phyloP scores from a whole-genome alignment of 2,797 vertebrate species.

The Nasua narica region DNA sequence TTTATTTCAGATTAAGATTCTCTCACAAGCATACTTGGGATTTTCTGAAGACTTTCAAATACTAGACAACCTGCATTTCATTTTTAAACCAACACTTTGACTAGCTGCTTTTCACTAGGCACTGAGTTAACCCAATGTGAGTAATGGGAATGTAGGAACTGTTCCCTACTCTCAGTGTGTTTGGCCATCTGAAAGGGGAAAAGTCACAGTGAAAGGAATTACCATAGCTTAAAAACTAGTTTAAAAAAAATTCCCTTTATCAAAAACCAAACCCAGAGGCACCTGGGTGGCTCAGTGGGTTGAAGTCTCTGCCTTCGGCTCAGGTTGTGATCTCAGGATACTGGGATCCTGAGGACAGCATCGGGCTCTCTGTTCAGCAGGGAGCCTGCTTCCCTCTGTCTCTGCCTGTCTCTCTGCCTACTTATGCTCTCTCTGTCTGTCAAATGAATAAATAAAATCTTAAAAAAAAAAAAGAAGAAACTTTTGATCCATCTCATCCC shows the following conservation, averaged over 20 bases:
- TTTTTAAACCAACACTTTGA: neutral
- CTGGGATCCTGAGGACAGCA: too few relatives aligned
- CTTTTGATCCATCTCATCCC: neutral
- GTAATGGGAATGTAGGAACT: neutral
- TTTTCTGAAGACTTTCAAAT: neutral
- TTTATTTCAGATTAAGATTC: neutral
- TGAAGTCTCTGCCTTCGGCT: too few relatives aligned
- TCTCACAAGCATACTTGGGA: neutral
- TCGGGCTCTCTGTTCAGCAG: too few relatives aligned
- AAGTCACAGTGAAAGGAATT: neutral
- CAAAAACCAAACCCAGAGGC: neutral
- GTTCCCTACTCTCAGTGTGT: neutral
- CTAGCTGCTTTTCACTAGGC: neutral
- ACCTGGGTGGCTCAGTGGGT: too few relatives aligned
- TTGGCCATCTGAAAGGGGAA: neutral
- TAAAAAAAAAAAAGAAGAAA: neutral
- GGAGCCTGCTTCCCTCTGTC: too few relatives aligned
- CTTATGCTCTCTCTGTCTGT: too few relatives aligned
- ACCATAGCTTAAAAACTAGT: neutral
- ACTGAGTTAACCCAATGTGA: neutral
- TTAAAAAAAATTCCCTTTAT: neutral
- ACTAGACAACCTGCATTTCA: constrained; percentile 32
- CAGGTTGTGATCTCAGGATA: too few relatives aligned
- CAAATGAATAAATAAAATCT: too few relatives aligned
- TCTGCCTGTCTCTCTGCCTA: too few relatives aligned